phyloP scores from a whole-genome alignment of 2,888 invertebrate genomes.

The Drosophila antonietae region DNA sequence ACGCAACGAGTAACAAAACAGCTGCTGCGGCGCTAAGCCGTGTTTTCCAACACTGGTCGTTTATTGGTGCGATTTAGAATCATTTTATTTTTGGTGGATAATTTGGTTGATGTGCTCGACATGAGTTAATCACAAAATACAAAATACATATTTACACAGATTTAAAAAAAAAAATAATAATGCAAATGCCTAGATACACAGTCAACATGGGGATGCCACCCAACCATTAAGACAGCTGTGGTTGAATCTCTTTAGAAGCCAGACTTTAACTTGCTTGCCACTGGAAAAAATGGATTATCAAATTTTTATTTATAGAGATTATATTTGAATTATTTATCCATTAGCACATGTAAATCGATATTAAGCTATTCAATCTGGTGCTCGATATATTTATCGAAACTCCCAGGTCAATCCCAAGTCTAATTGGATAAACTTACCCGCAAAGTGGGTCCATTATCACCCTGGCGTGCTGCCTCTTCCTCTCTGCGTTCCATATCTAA shows the following conservation, averaged over 20 bases:
- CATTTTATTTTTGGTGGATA: conserved; percentile 22
- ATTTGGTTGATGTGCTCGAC: conserved; percentile 29
- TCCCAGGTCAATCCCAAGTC: background rate
- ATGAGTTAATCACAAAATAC: conserved; percentile 42
- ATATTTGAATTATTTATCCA: background rate
- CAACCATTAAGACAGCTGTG: conserved; percentile 35
- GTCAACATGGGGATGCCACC: conserved; percentile 5
- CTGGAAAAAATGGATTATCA: conserved; percentile 54
- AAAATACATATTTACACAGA: conserved; percentile 40
- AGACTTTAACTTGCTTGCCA: conserved; percentile 80
- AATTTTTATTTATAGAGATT: background rate
- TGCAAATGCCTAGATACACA: conserved; percentile 40
- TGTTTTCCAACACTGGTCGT: conserved; percentile 35
- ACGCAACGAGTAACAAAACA: conserved; percentile 51
- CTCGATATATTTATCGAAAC: background rate
- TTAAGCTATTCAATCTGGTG: background rate
- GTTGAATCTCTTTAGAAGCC: background rate
- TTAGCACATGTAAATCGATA: background rate
- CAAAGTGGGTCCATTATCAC: conserved; percentile 59
- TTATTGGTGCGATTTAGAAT: conserved; percentile 6
- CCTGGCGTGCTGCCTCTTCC: conserved; percentile 83
- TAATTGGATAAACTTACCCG: conserved; percentile 30
- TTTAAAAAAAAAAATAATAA: conserved; percentile 16
- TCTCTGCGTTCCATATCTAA: conserved; percentile 87
- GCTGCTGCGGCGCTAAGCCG: conserved; percentile 33